Evolutionary conservation across 2,113 vertebrate species (phyloP).

Genomic region (Eira barbara): DNA sequence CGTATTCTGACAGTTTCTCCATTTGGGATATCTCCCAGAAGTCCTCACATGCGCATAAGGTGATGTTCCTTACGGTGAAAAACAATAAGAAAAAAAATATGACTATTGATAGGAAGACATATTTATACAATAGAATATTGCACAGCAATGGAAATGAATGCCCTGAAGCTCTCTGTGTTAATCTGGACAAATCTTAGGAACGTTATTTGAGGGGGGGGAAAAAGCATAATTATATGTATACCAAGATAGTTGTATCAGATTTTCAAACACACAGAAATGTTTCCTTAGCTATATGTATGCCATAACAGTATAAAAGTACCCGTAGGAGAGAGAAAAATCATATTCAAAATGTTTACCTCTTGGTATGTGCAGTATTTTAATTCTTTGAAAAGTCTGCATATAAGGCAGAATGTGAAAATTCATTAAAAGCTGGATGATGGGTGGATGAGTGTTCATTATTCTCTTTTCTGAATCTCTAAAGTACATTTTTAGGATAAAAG

Average conservation of each 20-base stretch:
- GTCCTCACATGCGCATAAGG: background rate
- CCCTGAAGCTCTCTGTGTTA: background rate
- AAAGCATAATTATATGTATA: background rate
- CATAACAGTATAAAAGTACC: background rate
- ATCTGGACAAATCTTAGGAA: background rate
- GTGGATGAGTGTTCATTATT: background rate
- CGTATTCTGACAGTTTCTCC: background rate
- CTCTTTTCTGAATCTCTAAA: conserved; percentile 7
- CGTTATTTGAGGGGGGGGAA: background rate
- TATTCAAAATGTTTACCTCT: background rate
- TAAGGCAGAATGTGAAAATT: background rate
- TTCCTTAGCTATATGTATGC: background rate
- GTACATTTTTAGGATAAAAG: conserved; percentile 14
- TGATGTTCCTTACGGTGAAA: background rate
- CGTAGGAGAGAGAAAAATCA: background rate
- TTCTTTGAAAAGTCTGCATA: background rate
- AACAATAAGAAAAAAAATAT: background rate
- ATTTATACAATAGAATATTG: background rate
- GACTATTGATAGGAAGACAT: background rate
- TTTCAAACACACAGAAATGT: conserved; percentile 17
- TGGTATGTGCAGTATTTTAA: background rate
- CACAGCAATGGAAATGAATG: background rate
- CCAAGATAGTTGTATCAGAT: background rate
- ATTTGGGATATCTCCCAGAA: background rate
- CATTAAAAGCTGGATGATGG: background rate